These are phyloP conservation scores for Syrphus vitripennis DNA, from an alignment of 2,888 invertebrate genomes.

Conservation along the genomic window DNA sequence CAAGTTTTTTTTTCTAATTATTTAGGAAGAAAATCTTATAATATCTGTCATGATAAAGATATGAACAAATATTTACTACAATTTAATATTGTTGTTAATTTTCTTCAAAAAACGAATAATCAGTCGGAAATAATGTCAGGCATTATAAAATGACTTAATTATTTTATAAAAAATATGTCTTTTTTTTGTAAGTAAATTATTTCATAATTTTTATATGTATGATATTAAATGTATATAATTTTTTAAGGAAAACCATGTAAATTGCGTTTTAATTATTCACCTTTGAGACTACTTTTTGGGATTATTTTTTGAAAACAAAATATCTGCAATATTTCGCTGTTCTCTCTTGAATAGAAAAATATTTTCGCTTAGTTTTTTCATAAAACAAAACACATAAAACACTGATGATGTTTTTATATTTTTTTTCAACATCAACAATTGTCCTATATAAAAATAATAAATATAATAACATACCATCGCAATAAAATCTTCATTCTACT, in stretches of 20 bases:
- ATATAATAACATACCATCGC: neutral
- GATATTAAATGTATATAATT: constrained; percentile 60
- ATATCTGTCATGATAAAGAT: constrained; percentile 64
- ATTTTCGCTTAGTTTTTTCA: neutral
- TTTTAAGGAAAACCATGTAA: constrained; percentile 52
- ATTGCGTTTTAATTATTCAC: constrained; percentile 46
- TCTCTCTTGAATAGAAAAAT: neutral
- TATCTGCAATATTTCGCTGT: neutral
- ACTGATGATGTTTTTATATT: neutral
- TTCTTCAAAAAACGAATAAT: constrained; percentile 50
- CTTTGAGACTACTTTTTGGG: constrained; percentile 5
- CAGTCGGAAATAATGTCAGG: constrained; percentile 33
- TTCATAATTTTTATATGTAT: constrained; percentile 60
- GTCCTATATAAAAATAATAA: neutral
- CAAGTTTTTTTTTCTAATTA: constrained; percentile 30
- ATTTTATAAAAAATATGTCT: neutral
- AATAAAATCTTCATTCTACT: constrained; percentile 27
- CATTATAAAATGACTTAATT: constrained; percentile 32
- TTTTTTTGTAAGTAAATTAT: constrained; percentile 37
- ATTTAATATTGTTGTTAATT: constrained; percentile 66
- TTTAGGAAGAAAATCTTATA: constrained; percentile 58
- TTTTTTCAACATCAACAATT: neutral
- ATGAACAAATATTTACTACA: constrained; percentile 66
- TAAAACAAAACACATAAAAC: neutral
- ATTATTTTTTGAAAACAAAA: neutral